phyloP scores from a whole-genome alignment of 2,797 vertebrate genomes.

The Sebastes aleutianus region DNA sequence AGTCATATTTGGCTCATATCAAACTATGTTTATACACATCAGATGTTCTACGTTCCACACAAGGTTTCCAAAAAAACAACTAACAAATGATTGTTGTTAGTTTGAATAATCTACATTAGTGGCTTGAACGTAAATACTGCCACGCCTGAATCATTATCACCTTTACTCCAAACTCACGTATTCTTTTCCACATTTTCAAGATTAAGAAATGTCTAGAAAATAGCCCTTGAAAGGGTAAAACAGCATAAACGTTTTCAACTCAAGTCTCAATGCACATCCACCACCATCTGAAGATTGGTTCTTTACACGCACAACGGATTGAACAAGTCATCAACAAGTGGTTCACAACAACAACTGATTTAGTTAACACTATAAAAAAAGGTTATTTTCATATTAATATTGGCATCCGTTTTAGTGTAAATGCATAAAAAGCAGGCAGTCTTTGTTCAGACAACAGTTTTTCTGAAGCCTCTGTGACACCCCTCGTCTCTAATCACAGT shows the following conservation, averaged over 20 bases:
- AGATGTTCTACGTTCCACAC: neutral
- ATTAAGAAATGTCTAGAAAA: conserved; percentile 48
- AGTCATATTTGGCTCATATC: conserved; percentile 9
- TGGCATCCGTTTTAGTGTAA: conserved; percentile 51
- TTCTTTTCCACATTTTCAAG: conserved; percentile 34
- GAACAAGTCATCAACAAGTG: conserved; percentile 24
- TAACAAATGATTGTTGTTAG: neutral
- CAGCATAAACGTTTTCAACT: conserved; percentile 36
- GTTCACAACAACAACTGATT: conserved; percentile 40
- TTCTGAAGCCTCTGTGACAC: conserved; percentile 21
- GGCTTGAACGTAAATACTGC: conserved; percentile 21
- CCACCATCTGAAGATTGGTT: conserved; percentile 5
- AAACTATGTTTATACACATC: neutral
- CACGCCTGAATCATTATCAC: neutral
- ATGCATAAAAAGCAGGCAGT: conserved; percentile 49
- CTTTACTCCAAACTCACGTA: neutral
- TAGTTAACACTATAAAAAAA: conserved; percentile 41
- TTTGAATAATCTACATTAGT: conserved; percentile 30
- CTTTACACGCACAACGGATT: conserved; percentile 23
- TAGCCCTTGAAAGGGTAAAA: conserved; percentile 69
- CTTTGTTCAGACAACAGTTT: conserved; percentile 11
- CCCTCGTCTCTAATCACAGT: conserved; percentile 61
- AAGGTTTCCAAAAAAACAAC: neutral
- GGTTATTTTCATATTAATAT: conserved; percentile 41
- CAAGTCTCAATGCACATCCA: conserved; percentile 19